Percentiles rank a stretch among this genome's conserved stretches.
phyloP scores from a whole-genome alignment of 2,888 invertebrate genomes.

The Hofmannophila pseudospretella region DNA sequence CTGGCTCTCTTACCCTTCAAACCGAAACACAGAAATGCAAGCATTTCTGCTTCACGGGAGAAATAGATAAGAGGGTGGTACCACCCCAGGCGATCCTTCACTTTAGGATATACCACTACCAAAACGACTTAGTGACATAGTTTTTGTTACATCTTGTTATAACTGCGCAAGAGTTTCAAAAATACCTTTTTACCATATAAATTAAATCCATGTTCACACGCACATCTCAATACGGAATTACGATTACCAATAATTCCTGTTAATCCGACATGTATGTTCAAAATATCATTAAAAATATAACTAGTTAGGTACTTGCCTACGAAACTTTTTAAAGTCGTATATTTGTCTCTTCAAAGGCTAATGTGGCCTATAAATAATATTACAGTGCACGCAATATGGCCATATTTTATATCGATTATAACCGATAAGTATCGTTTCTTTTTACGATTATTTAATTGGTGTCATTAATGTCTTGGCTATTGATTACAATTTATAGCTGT shows the following conservation, averaged over 20 bases:
- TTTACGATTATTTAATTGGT: conserved; percentile 62
- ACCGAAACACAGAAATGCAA: too few relatives aligned
- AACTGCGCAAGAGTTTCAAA: too few relatives aligned
- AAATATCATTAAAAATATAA: conserved; percentile 41
- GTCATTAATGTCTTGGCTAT: conserved; percentile 49
- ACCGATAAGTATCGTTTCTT: conserved; percentile 36
- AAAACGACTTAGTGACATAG: too few relatives aligned
- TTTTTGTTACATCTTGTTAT: too few relatives aligned
- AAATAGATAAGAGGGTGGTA: too few relatives aligned
- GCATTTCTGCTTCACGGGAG: too few relatives aligned
- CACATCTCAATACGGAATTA: too few relatives aligned
- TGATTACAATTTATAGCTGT: conserved; percentile 57
- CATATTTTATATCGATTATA: conserved; percentile 43
- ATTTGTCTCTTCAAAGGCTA: conserved; percentile 36
- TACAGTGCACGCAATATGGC: conserved; percentile 36
- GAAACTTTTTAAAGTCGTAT: conserved; percentile 10
- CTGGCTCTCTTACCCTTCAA: too few relatives aligned
- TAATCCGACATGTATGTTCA: conserved; percentile 36
- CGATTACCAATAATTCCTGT: conserved; percentile 29
- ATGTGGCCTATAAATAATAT: conserved; percentile 29
- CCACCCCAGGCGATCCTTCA: too few relatives aligned
- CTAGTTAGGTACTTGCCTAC: too few relatives aligned
- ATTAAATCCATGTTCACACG: too few relatives aligned
- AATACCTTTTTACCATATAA: background rate
- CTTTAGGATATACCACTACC: too few relatives aligned